phyloP scores from a whole-genome alignment of 2,113 vertebrate species.

The Sebastes schlegelii region DNA sequence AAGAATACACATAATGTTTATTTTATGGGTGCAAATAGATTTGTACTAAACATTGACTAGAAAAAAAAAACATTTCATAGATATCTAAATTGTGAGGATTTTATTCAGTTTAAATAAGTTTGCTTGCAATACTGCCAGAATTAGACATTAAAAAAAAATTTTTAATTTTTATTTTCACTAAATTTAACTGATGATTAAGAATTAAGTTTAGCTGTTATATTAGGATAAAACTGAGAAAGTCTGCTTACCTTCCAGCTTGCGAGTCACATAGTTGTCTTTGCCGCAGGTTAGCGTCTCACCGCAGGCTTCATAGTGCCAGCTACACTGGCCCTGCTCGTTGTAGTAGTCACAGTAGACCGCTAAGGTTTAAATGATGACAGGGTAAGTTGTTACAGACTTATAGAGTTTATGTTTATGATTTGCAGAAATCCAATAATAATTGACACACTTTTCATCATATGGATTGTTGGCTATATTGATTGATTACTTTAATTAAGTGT shows the following conservation, averaged over 20 bases:
- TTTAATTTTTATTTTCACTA: neutral
- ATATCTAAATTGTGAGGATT: neutral
- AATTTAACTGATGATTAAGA: neutral
- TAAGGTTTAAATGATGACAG: constrained; percentile 44
- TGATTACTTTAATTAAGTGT: neutral
- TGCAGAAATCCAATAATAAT: neutral
- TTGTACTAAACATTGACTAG: no score
- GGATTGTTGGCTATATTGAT: neutral
- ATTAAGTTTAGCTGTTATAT: neutral
- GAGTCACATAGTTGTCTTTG: constrained; percentile 73
- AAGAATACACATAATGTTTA: constrained; percentile 5
- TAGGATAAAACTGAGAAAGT: neutral
- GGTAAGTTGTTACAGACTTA: neutral
- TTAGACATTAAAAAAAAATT: neutral
- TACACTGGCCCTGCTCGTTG: constrained; percentile 82
- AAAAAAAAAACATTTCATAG: neutral
- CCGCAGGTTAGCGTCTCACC: constrained; percentile 84
- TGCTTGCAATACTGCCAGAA: neutral
- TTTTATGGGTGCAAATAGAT: rapidly evolving
- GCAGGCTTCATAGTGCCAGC: constrained; percentile 90
- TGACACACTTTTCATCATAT: neutral
- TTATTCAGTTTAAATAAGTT: no score
- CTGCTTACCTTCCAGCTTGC: constrained; percentile 87
- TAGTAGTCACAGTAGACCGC: constrained; percentile 91
- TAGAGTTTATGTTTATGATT: neutral